Conservation (phyloP, 2,797 vertebrate species). For the Sebastes trivittatus region DNA sequence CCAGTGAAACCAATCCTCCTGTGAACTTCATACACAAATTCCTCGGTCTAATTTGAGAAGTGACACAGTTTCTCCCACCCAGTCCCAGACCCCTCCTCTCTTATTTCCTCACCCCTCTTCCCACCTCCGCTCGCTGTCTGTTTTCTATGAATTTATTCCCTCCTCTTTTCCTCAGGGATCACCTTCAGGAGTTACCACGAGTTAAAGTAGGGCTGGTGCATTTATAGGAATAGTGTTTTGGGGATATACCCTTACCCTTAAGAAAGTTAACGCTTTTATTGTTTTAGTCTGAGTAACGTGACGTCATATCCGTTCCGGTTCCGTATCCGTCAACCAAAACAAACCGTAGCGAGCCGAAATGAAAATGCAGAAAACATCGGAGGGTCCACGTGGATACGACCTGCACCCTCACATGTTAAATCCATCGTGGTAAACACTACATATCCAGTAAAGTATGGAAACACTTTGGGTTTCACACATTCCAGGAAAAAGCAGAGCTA, state of each 20-base stretch:
- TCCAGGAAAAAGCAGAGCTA: no score
- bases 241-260: neutral
- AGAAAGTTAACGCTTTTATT: no score
- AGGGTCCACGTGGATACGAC: no score
- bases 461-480: no score
- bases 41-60: slow-evolving; percentile 83
- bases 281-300: no score
- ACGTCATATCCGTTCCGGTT: no score
- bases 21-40: slow-evolving; percentile 85
- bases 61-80: slow-evolving; percentile 67
- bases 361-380: rapidly evolving
- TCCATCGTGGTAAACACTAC: rapidly evolving
- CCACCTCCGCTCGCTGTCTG: neutral
- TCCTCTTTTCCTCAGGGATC: neutral
- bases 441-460: no score
- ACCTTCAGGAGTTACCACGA: neutral
- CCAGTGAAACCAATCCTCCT: slow-evolving; percentile 79
- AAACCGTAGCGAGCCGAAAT: rapidly evolving
- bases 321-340: no score
- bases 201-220: neutral
- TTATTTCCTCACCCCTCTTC: slow-evolving; percentile 30
- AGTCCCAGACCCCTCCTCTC: slow-evolving; percentile 12
- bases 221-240: neutral
- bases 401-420: no score
- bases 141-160: neutral